Evolutionary conservation across 2,888 invertebrate species (phyloP).

Genomic region (Idaea straminata): DNA sequence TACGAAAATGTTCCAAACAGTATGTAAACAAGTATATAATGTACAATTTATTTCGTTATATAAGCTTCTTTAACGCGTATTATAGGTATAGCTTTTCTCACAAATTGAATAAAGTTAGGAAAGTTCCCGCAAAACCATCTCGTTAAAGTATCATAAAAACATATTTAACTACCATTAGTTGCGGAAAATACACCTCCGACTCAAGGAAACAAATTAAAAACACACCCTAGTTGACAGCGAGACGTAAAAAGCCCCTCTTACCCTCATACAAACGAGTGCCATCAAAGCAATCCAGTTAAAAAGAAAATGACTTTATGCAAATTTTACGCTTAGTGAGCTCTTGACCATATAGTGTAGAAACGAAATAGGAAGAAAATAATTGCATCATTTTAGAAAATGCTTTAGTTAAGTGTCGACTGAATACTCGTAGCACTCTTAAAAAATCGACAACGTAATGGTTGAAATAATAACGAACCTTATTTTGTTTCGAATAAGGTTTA

Average conservation of each 20-base stretch:
- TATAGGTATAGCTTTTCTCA: not conserved
- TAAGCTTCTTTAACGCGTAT: not conserved
- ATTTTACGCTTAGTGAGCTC: slow-evolving; percentile 44
- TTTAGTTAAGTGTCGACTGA: slow-evolving; percentile 37
- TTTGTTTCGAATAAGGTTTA: slow-evolving; percentile 27
- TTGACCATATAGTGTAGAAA: slow-evolving; percentile 55
- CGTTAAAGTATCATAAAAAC: slow-evolving; percentile 19
- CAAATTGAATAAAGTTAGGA: not conserved
- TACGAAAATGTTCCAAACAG: too few species aligned
- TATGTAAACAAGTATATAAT: too few species aligned
- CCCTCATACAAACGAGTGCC: slow-evolving; percentile 34
- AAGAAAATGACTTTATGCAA: slow-evolving; percentile 47
- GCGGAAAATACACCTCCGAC: not conserved
- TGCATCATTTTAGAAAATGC: slow-evolving; percentile 64
- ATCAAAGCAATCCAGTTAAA: slow-evolving; percentile 31
- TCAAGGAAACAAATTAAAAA: not conserved
- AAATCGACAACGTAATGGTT: slow-evolving; percentile 26
- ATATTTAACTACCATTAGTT: slow-evolving; percentile 8
- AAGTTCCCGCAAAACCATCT: slow-evolving; percentile 2
- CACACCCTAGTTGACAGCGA: slow-evolving; percentile 24
- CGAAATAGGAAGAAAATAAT: slow-evolving; percentile 57
- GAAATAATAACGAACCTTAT: slow-evolving; percentile 35
- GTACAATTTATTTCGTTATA: not conserved
- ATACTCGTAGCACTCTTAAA: slow-evolving; percentile 41
- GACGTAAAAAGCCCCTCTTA: slow-evolving; percentile 29